Evolutionary conservation across 2,113 vertebrate genomes (phyloP), one percentile per base, ranked within the genome.

Genomic region (Zosterops hypoxanthus): DNA sequence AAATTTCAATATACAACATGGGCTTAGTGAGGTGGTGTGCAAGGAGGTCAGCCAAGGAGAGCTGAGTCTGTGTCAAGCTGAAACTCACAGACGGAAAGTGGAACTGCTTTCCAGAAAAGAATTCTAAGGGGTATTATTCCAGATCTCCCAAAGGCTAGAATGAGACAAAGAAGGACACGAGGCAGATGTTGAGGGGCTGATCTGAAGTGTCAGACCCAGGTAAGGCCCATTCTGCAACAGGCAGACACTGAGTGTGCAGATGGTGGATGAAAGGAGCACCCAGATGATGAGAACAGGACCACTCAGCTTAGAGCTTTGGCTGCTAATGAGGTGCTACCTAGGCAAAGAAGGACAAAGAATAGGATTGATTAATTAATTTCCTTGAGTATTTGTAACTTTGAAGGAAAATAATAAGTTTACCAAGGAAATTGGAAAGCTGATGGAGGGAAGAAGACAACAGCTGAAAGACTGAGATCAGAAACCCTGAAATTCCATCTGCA

Each of bases 231-330:
- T 33, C 76, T 75, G 71, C 52, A 49, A 39, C 42, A 55, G 10
- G 28, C 29, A 59, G 25, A 63, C 8, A 28, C 23, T 4, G 2
- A 0, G 8, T 14, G 25, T 14, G 44, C 39, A 49, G 14, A 20
- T 0, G 5, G 46, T 5, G 59, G n/a, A 53, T 29, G 8, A 56
- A 72, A 61, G 41, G 2, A 87, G 42, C 8, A 7, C 28, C 28
- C 0, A 0, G 24, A 21, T 31, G 21, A 24, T 0, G 1, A 60
- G 44, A 65, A 55, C 1, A 1, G 39, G 41, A 31, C 6, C 47
- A 16, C 42, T 68, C 53, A 60, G 0, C 0, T 0, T 1, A 19
- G 56, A 78, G 55, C 26, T 29, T 49, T 26, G 3, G 14, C 55
- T 56, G 26, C 33, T 42, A 41, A 24, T 5, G 31, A 93, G 50